Conservation (phyloP, 2,113 vertebrate genomes). For the Urocitellus parryii region DNA sequence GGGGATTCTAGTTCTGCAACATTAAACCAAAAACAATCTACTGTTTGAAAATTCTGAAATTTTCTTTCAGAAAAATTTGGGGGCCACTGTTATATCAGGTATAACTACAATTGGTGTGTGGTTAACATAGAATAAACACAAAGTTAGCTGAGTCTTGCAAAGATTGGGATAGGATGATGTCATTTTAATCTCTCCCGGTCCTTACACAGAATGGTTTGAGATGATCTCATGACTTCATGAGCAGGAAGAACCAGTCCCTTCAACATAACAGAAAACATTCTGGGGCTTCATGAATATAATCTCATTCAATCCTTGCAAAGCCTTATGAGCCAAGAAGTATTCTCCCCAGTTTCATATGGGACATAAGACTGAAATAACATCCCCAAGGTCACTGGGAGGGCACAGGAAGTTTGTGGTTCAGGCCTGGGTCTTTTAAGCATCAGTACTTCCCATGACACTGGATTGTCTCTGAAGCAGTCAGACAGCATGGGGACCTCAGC, state of each 20-base stretch:
- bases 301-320: not conserved
- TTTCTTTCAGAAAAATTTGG: not conserved
- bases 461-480: not conserved
- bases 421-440: not conserved
- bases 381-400: not conserved
- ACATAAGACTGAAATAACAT: not conserved
- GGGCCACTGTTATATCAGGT: not conserved
- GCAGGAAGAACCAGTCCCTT: not conserved
- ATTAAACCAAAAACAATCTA: not conserved
- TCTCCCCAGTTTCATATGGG: not conserved
- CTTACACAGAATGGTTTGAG: not conserved
- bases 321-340: not conserved
- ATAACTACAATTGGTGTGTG: not conserved
- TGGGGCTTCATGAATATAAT: not conserved
- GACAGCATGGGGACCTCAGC: not conserved
- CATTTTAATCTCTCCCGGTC: not conserved
- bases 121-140: not conserved
- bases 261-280: not conserved
- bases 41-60: not conserved
- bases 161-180: not conserved
- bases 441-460: not conserved
- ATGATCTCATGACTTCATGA: not conserved
- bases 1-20: not conserved
- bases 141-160: not conserved
- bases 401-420: not conserved